Evolutionary conservation across 1,140 invertebrate genomes (phyloP), one percentile per base, ranked within the genome.

Genomic region (Nasonia vitripennis): DNA sequence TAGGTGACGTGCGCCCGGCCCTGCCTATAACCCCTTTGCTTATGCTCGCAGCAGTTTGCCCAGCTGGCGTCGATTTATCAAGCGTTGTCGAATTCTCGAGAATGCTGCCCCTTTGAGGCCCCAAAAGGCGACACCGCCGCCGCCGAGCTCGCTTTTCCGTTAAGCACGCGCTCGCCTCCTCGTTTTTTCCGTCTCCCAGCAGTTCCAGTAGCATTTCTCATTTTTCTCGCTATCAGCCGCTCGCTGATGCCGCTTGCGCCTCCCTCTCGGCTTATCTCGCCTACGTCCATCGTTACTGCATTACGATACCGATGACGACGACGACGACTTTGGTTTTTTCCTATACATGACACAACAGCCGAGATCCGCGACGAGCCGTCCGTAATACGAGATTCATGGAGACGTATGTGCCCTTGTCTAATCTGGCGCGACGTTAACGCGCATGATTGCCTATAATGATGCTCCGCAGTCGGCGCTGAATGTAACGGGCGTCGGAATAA

Each of bases 21-120:
- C 62, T 67, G 34, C 34, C 3, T 88, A 81, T 86, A 87, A 81
- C 85, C 41, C 27, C 74, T 77, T 77, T n/a, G 41, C n/a, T 4
- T 31, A 27, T 7, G 41, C 41, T 37, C 34, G 34, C 34, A 6
- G 74, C 41, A 20, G 84, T 78, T 84, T 68, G 81, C 78, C 62
- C 88, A 90, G 88, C 88, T 89, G 88, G 82, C 88, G 84, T 87
- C 87, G 87, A 90, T 90, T 90, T 88, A 89, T 89, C 88, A 87
- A 86, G 73, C 85, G 81, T 81, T 20, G 83, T 81, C 68, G 82
- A 84, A 84, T 83, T 85, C 55, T 78, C 70, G 83, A 78, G 23
- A 31, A 74, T 31, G 10, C 71, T 55, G 23, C 27, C 48, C 27
- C n/a, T 55, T 55, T 51, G 81, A 77, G 87, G 78, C 85, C 73